Percentiles rank a stretch among this genome's conserved stretches.
Conservation (phyloP, 2,797 vertebrate genomes). For the Rhabdophis nuchalis region DNA sequence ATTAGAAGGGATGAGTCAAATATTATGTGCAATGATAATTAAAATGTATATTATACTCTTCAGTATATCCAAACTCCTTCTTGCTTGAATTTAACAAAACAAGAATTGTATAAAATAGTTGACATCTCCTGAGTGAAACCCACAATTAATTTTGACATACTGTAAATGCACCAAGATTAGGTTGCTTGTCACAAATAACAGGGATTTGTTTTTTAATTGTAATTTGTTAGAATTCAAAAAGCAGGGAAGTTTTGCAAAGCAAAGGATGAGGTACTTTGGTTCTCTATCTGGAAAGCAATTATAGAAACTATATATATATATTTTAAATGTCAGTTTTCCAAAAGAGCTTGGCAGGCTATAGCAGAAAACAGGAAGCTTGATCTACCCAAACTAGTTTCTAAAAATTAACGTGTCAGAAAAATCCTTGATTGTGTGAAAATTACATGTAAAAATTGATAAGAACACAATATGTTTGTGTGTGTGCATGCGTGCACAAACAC, state of each 20-base stretch:
- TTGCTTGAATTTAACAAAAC: slow-evolving; percentile 45
- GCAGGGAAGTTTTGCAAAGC: slow-evolving; percentile 24
- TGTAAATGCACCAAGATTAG: slow-evolving; percentile 47
- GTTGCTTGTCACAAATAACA: slow-evolving; percentile 35
- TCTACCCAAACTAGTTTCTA: not conserved
- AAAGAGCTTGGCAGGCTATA: not conserved
- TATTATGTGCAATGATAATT: slow-evolving; percentile 40
- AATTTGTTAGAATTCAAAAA: slow-evolving; percentile 31
- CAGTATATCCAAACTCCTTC: slow-evolving; percentile 41
- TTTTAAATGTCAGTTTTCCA: not conserved
- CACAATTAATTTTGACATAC: slow-evolving; percentile 51
- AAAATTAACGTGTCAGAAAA: not conserved
- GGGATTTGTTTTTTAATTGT: not conserved
- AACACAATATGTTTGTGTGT: not conserved
- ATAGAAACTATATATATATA: not conserved
- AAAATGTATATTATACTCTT: slow-evolving; percentile 43
- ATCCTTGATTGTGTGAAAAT: not conserved
- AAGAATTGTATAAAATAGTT: slow-evolving; percentile 39
- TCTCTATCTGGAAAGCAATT: slow-evolving; percentile 1
- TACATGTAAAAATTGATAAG: not conserved
- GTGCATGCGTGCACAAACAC: fast-evolving
- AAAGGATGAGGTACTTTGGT: slow-evolving; percentile 27
- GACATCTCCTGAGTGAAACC: slow-evolving; percentile 44
- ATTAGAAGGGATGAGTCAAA: slow-evolving; percentile 31
- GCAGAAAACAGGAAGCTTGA: not conserved